Base-by-base conservation (phyloP, 2,113 vertebrate species). In the Calyptomena viridis region DNA sequence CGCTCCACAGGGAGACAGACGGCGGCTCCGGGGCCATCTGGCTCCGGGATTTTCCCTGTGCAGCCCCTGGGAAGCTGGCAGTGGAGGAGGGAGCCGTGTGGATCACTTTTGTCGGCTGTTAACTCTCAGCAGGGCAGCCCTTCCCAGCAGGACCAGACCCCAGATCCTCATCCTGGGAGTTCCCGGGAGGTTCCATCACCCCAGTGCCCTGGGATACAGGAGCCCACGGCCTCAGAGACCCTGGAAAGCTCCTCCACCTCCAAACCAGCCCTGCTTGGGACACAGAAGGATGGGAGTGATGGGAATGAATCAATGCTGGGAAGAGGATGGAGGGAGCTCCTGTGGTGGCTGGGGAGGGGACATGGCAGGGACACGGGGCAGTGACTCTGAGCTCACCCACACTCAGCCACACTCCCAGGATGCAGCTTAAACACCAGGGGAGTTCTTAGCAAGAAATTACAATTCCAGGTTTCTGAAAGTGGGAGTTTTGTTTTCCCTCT, bases 221-320 rank as follows among this genome's bases (percentile, higher is more conserved):
- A 74, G 33, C 22, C n/a, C 17, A 8, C 2, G 1, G 31, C 28
- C 33, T 9, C 30, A 5, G 18, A 1, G 15, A 2, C 0, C 2
- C 58, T 1, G 1, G 14, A 60, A 3, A 64, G 6, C 20, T 17
- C 40, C 47, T 69, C 31, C 50, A 6, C 13, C n/a, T 4, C 2
- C 69, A 11, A 4, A 10, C 11, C 17, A n/a, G 9, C 10, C 16
- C 53, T 16, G 31, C 46, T 12, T 4, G 25, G 5, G 22, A 0
- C 0, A 0, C 16, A 6, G 47, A 46, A 44, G 35, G 5, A 16
- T 22, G n/a, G n/a, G n/a, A n/a, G n/a, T n/a, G n/a, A n/a, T n/a
- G n/a, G n/a, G n/a, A n/a, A n/a, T n/a, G n/a, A n/a, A 5, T 16
- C 28, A 35, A 35, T 20, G 15, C 92, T 49, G 84, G 50, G 18